Evolutionary conservation across 2,888 invertebrate species (phyloP), one percentile per base, ranked within the genome.

Genomic region (Habrosyne pyritoides): DNA sequence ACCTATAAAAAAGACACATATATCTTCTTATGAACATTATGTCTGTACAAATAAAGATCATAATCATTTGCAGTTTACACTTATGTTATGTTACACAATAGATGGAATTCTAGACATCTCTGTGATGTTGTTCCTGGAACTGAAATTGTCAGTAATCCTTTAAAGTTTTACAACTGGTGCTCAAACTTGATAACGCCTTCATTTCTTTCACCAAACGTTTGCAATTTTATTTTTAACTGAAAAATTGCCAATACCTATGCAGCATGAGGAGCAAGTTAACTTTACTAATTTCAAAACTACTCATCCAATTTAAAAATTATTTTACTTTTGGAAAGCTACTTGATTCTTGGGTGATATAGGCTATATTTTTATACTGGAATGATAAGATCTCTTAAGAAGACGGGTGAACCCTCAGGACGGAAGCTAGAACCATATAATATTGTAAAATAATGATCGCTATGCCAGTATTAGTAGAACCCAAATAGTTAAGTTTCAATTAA

Each of bases 101-200:
- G 36, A n/a, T n/a, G n/a, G 14, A 10, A 14, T 36, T 12, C n/a
- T 6, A 36, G 42, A n/a, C 18, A 18, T 18, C 42, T 42, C 42
- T 42, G 18, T 42, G 42, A 42, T 42, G 42, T 18, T 42, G 42
- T 42, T 42, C 42, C 42, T 42, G 18, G 42, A 42, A 42, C 18
- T 42, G 42, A 18, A 42, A 42, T 42, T 8, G 1, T n/a, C 8
- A 42, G 42, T 8, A 18, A n/a, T 42, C 42, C 14, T 42, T 42
- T 42, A 42, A 18, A 42, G 18, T 18, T 42, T 42, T 8, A 42
- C 42, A 18, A 42, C 18, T 42, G 42, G 14, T 42, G 14, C 42
- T 42, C 42, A 42, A 42, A 42, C 14, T 18, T 42, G 14, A 42
- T 8, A 42, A 42, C 18, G 42, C 14, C 18, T 18, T 42, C 18